Evolutionary conservation across 2,888 invertebrate species (phyloP), one percentile per base, ranked within the genome.

Genomic region (Sminthurides aquaticus): DNA sequence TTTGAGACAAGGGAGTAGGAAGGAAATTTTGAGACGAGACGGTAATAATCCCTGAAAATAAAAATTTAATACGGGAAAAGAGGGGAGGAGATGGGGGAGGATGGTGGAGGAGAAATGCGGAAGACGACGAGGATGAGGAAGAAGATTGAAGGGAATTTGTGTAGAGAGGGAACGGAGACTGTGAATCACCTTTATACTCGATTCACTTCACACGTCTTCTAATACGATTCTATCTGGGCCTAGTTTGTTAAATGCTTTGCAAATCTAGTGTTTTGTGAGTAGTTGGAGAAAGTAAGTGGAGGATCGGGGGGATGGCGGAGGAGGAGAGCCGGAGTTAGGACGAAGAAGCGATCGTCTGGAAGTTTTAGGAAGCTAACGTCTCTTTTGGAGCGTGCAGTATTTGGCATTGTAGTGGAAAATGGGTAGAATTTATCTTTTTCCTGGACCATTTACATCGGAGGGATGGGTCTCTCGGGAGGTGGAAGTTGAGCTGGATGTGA

Each of bases 321-420:
- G 48, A 43, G 43, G 43, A 58, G 58, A 58, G 43, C 43, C 22
- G n/a, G n/a, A n/a, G n/a, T n/a, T n/a, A n/a, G n/a, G n/a, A n/a
- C n/a, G n/a, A n/a, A n/a, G n/a, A n/a, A n/a, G n/a, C n/a, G n/a
- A n/a, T n/a, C n/a, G n/a, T n/a, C n/a, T n/a, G n/a, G n/a, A 34
- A 34, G 43, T 34, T 34, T 34, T 34, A 34, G 43, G 8, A 34
- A 15, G 15, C 43, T 34, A 34, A 34, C 43, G 43, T 34, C 43
- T 60, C 52, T 52, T 60, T 22, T 57, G 27, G 55, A 64, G 49
- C 49, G 49, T 60, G 48, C 54, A 55, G 43, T 34, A 34, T 34
- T 34, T 34, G 43, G 57, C 61, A 57, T 65, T 60, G 60, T 65
- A 49, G 61, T 65, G 61, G 65, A 65, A 65, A 65, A 65, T 65